A percentile compares a stretch with the other conserved stretches of the same genome.
Conservation (phyloP, 2,888 invertebrate species). For the Choristoneura rosaceana region DNA sequence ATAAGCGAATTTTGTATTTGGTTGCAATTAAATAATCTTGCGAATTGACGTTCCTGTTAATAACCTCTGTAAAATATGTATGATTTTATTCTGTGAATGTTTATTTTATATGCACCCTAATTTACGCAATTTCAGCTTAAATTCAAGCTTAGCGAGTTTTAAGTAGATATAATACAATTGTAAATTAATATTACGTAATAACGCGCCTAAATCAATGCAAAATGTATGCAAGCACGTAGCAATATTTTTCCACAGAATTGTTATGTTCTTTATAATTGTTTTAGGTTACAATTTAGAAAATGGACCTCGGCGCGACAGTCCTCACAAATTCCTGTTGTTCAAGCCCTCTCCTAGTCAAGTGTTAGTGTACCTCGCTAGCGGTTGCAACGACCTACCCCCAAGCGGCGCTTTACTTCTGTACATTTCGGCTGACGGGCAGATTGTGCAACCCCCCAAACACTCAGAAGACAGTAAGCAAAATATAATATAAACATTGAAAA, state of each 20-base stretch:
- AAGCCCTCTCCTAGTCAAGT: conserved; percentile 97
- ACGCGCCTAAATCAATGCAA: no score
- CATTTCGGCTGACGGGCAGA: conserved; percentile 96
- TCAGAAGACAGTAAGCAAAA: conserved; percentile 92
- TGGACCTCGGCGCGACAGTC: conserved; percentile 85
- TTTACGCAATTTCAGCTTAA: no score
- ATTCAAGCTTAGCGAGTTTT: not conserved
- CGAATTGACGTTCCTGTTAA: not conserved
- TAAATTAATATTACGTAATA: no score
- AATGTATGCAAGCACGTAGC: no score
- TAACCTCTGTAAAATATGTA: not conserved
- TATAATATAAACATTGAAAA: not conserved
- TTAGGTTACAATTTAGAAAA: conserved; percentile 52
- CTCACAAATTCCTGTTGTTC: conserved; percentile 98
- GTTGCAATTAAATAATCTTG: not conserved
- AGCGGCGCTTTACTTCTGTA: conserved; percentile 96
- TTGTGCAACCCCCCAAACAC: conserved; percentile 91
- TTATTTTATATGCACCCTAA: no score
- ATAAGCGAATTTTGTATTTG: not conserved
- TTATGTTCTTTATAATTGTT: conserved; percentile 41
- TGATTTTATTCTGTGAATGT: no score
- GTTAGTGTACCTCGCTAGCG: conserved; percentile 95
- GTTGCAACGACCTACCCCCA: conserved; percentile 96
- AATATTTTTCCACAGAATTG: not conserved
- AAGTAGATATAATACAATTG: not conserved